Percentiles rank a stretch among this genome's conserved stretches.
These are phyloP conservation scores for Xanthia icteritia DNA, from an alignment of 2,888 invertebrate species.

Conservation along the genomic window DNA sequence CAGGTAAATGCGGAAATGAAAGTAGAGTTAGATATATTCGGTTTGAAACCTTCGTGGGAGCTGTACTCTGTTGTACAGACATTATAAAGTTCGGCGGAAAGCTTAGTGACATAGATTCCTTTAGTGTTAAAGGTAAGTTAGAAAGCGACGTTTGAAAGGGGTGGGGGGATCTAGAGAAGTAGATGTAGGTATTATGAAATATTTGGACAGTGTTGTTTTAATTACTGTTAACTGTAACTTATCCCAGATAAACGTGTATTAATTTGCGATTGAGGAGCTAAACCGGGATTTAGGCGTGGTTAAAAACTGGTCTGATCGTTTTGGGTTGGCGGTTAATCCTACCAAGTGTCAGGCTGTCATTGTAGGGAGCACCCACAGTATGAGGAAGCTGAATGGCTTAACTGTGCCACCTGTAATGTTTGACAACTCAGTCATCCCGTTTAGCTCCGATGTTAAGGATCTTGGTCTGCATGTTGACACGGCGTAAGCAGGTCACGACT, in stretches of 20 bases:
- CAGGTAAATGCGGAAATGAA: constrained; percentile 36
- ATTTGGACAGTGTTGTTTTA: background rate
- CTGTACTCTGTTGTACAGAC: constrained; percentile 19
- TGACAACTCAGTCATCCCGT: too few relatives aligned
- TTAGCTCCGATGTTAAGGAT: too few relatives aligned
- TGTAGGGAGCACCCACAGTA: too few relatives aligned
- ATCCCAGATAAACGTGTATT: background rate
- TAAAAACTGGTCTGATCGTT: too few relatives aligned
- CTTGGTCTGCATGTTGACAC: too few relatives aligned
- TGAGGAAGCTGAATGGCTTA: too few relatives aligned
- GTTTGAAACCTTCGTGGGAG: constrained; percentile 29
- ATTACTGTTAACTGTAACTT: background rate
- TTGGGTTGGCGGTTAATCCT: too few relatives aligned
- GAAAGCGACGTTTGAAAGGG: background rate
- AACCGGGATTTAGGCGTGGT: too few relatives aligned
- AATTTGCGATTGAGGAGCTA: too few relatives aligned
- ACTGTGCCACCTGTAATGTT: too few relatives aligned
- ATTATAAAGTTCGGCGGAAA: constrained; percentile 26
- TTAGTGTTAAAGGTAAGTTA: background rate
- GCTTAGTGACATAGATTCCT: constrained; percentile 22
- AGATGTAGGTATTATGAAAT: background rate
- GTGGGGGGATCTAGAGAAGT: background rate
- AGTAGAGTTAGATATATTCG: constrained; percentile 36
- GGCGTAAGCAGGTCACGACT: too few relatives aligned
- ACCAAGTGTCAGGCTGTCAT: too few relatives aligned